Evolutionary conservation across 2,888 invertebrate genomes (phyloP), one percentile per base, ranked within the genome.

Genomic region (Calephelis perditalis): DNA sequence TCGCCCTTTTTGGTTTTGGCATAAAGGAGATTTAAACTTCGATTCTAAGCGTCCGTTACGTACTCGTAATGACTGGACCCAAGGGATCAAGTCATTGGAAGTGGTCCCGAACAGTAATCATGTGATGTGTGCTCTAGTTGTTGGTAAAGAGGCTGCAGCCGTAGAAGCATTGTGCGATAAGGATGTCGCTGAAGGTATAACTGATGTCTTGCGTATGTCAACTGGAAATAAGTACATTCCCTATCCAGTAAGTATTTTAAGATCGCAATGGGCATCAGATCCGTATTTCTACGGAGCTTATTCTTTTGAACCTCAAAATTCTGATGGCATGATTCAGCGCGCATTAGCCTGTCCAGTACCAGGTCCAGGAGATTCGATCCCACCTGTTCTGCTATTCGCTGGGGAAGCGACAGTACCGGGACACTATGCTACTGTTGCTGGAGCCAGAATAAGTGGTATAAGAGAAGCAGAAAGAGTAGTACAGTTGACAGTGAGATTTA

Each of bases 341-440:
- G 91, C 92, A 1, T 73, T 95, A 58, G 93, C 93, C 0, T 91
- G 91, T 68, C 95, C 95, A 0, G 75, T 95, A 46, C 94, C 94
- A 11, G 91, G 92, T 0, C 92, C 93, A 45, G 92, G 91, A 64
- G 84, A 84, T 47, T 91, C 93, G 0, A 81, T 92, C n/a, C 92
- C 93, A 0, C 96, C 96, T 0, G 92, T 94, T 56, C 79, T 96
- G 47, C 77, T 96, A 56, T 96, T 96, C 74, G 96, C 96, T 12
- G 96, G 96, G 0, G 96, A 96, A 78, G 96, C 96, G 0, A 96
- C 96, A 0, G 93, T 94, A 44, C 92, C 94, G 0, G 93, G 94
- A 1, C 94, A 94, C 65, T 95, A 92, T 71, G 95, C 86, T 4
- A 96, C 96, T 0, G 93, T 95, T 0, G 95, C 96, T 66, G 96